Conservation (phyloP, 2,888 invertebrate species). For the Drosophila ustulata region DNA sequence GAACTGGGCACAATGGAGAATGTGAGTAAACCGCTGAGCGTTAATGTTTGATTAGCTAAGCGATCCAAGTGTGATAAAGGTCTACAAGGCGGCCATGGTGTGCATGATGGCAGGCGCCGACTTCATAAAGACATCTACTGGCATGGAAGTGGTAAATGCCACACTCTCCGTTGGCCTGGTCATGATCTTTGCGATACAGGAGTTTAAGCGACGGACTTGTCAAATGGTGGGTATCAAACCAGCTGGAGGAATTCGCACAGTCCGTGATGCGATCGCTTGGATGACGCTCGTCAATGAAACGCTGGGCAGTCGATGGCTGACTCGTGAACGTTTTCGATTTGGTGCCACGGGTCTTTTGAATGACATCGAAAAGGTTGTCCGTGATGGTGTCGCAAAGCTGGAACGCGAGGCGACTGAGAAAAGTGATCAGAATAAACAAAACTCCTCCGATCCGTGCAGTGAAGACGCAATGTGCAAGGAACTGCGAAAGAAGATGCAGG, state of each 20-base stretch:
- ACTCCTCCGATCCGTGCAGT: not conserved
- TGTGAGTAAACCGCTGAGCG: conserved; percentile 84
- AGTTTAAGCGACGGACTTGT: conserved; percentile 90
- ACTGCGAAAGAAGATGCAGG: conserved; percentile 31
- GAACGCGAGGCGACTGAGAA: conserved; percentile 28
- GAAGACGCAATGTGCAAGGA: conserved; percentile 41
- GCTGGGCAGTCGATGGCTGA: conserved; percentile 94
- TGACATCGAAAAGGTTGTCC: conserved; percentile 88
- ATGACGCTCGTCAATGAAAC: conserved; percentile 92
- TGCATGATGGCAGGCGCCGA: conserved; percentile 98
- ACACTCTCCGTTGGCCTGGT: conserved; percentile 95
- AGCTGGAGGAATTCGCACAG: conserved; percentile 97
- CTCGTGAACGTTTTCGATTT: conserved; percentile 93
- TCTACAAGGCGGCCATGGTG: conserved; percentile 94
- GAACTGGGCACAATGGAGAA: conserved; percentile 94
- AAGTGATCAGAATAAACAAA: not conserved
- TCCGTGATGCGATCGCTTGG: conserved; percentile 94
- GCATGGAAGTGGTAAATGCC: conserved; percentile 97
- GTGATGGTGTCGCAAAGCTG: conserved; percentile 61
- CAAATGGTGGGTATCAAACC: conserved; percentile 97
- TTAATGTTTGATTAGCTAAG: not conserved
- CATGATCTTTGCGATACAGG: conserved; percentile 96
- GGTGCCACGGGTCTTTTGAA: conserved; percentile 96
- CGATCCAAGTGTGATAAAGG: conserved; percentile 83
- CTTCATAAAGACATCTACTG: conserved; percentile 99